Evolutionary conservation across 2,113 vertebrate species (phyloP).

Genomic region (Taxidea taxus): DNA sequence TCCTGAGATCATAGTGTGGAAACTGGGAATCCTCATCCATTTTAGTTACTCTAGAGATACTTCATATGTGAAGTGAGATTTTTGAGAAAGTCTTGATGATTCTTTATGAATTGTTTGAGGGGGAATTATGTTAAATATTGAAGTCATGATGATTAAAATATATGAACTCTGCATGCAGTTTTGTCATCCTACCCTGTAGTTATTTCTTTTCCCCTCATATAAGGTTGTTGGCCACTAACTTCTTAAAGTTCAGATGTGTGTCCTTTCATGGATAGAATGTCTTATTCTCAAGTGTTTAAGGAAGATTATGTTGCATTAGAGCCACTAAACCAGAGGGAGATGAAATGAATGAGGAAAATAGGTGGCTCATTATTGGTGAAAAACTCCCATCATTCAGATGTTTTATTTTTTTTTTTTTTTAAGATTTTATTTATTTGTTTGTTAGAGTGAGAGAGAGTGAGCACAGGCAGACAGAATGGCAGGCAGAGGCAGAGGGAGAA

Average conservation of each 20-base stretch:
- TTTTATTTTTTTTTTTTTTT: no score
- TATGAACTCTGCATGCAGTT: not conserved
- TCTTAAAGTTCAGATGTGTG: not conserved
- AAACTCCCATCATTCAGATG: not conserved
- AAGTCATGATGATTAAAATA: not conserved
- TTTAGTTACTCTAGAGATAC: not conserved
- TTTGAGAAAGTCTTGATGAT: constrained; percentile 9
- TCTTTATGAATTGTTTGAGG: not conserved
- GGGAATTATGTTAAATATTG: not conserved
- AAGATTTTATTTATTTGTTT: no score
- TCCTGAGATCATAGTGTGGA: not conserved
- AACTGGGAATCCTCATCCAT: not conserved
- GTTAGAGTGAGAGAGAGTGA: no score
- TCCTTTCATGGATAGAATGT: not conserved
- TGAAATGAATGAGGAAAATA: not conserved
- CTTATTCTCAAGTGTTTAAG: not conserved
- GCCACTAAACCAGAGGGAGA: not conserved
- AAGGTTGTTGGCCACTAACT: not conserved
- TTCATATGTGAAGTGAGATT: not conserved
- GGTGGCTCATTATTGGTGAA: not conserved
- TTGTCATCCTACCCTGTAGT: not conserved
- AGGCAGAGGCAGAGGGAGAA: no score
- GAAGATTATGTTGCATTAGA: not conserved
- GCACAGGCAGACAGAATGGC: no score
- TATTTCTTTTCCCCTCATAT: not conserved